Base-by-base conservation (phyloP, 35 echinoderm and acorn worm genomes). In the Acanthaster planci region DNA sequence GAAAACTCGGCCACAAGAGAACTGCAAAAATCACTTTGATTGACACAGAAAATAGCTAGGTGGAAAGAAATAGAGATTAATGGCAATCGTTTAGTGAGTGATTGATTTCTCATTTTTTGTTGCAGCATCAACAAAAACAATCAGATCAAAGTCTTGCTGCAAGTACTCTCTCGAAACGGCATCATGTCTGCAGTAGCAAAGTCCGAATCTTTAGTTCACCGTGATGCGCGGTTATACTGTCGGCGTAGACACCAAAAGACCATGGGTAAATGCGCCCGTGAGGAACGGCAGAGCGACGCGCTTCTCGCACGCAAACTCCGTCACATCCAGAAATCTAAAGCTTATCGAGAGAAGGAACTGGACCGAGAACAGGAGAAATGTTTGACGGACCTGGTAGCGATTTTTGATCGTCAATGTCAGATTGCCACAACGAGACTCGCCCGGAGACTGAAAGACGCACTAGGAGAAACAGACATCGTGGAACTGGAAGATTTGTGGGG, bases 391-490 rank as follows among this genome's bases (percentile, higher is more conserved):
- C 53, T 95, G 9, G 89, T 87, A 40, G 84, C 86, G 22, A 88
- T 91, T 12, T 95, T 95, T 32, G 80, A 95, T 39, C 80, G 89
- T 34, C 93, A 95, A 38, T 95, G 93, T 67, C 88, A 95, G 34
- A 95, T 94, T 30, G 93, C 89, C 3, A 67, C 93, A 14, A 76
- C 77, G n/a, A 47, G 84, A 38, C 58, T 92, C 2, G 90, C 86
- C 16, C 58, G 10, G 32, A 89, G 44, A 56, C 42, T 29, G 78
- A 37, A 83, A 57, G 56, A 35, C 40, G 51, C 22, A 32, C 56
- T 34, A 8, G 34, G 35, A 57, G 56, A 60, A 9, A 80, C 9
- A 38, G 51, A 80, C 26, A 80, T 38, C 26, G 38, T 32, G 6
- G 81, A 58, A 18, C 18, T 32, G 6, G 81, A 58, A 18, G 51